Conservation (phyloP, 2,113 vertebrate species). For the Dunckerocampus dactyliophorus region DNA sequence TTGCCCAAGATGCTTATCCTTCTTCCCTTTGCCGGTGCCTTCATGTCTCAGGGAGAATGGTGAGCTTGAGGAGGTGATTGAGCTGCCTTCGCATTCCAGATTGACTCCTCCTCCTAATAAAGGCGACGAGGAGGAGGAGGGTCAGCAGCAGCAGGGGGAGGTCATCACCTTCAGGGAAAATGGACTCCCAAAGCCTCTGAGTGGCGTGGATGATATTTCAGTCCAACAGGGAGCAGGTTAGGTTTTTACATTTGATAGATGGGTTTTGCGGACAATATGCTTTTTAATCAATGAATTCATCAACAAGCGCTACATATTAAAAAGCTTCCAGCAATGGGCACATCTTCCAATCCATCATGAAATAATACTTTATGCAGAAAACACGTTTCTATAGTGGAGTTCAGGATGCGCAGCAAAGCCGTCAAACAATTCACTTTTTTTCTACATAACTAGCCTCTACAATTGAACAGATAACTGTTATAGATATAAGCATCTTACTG, state of each 20-base stretch:
- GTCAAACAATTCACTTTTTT: too few species aligned
- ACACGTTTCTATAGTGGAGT: too few species aligned
- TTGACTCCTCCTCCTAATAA: conserved; percentile 64
- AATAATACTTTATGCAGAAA: too few species aligned
- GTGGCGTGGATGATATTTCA: conserved; percentile 81
- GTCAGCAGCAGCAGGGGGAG: conserved; percentile 39
- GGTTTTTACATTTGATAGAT: not conserved
- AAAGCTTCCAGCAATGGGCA: too few species aligned
- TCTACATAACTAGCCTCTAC: too few species aligned
- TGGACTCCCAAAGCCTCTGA: conserved; percentile 78
- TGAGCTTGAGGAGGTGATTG: conserved; percentile 88
- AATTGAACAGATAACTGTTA: too few species aligned
- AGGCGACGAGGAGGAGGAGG: conserved; percentile 62
- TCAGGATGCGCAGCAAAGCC: too few species aligned
- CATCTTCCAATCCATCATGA: too few species aligned
- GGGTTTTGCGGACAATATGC: too few species aligned
- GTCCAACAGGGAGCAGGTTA: conserved; percentile 84
- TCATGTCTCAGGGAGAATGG: conserved; percentile 81
- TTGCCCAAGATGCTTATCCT: not conserved
- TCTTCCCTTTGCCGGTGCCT: not conserved
- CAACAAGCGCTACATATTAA: too few species aligned
- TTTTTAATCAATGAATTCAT: too few species aligned
- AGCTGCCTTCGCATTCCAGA: conserved; percentile 81
- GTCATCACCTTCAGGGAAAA: conserved; percentile 88
- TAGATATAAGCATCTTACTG: too few species aligned